phyloP scores from a whole-genome alignment of 2,113 vertebrate genomes.

The Nansenia antarctica region DNA sequence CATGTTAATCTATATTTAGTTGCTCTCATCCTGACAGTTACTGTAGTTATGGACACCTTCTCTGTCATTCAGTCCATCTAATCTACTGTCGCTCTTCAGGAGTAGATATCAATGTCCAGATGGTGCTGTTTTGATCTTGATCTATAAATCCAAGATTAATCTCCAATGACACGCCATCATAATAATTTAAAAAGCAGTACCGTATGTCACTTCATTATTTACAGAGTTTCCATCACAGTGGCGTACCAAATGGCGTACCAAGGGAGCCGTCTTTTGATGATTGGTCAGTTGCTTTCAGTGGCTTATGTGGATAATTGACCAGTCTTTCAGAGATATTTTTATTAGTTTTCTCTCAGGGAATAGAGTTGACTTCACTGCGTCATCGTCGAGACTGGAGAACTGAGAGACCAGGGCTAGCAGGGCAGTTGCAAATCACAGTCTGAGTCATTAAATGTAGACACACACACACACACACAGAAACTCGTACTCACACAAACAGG shows the following conservation, averaged over 20 bases:
- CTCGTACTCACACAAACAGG: not conserved
- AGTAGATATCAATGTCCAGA: not conserved
- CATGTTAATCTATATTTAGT: not conserved
- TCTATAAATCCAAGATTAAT: not conserved
- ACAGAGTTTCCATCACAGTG: not conserved
- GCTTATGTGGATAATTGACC: not conserved
- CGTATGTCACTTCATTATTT: not conserved
- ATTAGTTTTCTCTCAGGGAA: not conserved
- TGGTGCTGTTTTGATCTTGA: not conserved
- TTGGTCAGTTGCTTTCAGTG: not conserved
- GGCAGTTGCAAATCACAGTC: too few species aligned
- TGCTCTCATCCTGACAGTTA: not conserved
- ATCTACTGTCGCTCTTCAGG: not conserved
- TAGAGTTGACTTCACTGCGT: not conserved
- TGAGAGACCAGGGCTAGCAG: not conserved
- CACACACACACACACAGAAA: not conserved
- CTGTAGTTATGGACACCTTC: not conserved
- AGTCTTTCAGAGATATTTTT: not conserved
- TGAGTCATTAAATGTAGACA: not conserved
- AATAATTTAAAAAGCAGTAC: not conserved
- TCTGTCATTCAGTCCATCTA: not conserved
- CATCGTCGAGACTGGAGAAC: not conserved
- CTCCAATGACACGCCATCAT: not conserved
- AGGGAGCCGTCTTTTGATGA: not conserved
- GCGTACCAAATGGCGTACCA: not conserved